Base-by-base conservation (phyloP, 2,888 invertebrate genomes). In the Rotaria sp. region DNA sequence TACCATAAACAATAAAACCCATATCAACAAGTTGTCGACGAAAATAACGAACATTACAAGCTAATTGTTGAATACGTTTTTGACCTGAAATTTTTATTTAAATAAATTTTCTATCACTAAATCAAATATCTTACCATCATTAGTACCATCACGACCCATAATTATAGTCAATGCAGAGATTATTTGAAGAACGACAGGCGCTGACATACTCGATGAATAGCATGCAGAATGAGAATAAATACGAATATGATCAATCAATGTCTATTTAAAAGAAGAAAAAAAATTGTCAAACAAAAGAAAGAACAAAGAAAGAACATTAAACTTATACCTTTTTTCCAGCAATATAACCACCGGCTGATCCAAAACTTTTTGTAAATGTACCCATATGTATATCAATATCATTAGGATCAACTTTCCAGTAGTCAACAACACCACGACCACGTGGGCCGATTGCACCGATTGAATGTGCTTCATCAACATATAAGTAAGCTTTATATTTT, bases 281-380 rank as follows among this genome's bases (percentile, higher is more conserved):
- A 45, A 45, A 11, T 45, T 8, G 11, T 45, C 11, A 7, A n/a
- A n/a, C n/a, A n/a, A n/a, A n/a, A n/a, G n/a, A 10, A 8, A 26
- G 30, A 59, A 59, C 13, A 59, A 59, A 59, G n/a, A 57, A 57
- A 57, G 7, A 57, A 21, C 57, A 57, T 50, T 50, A 13, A 80
- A 80, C 13, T 3, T n/a, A 1, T 80, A 80, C 80, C 10, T 80
- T 94, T 50, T 94, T 93, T 87, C 97, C 97, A 15, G 96, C 97
- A 88, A 98, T 95, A 91, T 98, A 98, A 21, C 98, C 98, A 84
- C 98, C 98, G 87, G 96, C 95, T 84, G 96, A 95, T 86, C 96
- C 97, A 92, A 98, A 99, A 91, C 97, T 97, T 93, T 99, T 99
- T 4, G 98, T 98, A 91, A 96, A 97, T 48, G 98, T 99, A 88